Conservation (phyloP, 2,113 vertebrate species). For the Mesembrinibis cayennensis region DNA sequence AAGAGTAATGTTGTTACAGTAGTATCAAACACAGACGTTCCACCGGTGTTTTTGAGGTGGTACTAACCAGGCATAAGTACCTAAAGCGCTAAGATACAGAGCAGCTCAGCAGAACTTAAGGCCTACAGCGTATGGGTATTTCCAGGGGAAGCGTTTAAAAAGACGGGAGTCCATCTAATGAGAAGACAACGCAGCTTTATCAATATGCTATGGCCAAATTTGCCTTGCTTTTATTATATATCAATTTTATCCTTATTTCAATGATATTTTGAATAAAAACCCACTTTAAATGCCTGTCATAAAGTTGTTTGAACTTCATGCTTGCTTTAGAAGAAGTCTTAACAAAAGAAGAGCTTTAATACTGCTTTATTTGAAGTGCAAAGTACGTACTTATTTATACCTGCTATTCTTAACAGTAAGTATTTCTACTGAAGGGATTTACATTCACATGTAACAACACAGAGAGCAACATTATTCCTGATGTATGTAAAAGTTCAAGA, state of each 20-base stretch:
- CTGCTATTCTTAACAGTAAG: neutral
- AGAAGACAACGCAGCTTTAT: neutral
- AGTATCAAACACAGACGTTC: neutral
- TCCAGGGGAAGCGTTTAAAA: neutral
- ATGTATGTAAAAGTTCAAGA: neutral
- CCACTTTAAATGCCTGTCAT: neutral
- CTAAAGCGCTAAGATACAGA: neutral
- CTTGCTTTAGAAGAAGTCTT: neutral
- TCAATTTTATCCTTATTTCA: neutral
- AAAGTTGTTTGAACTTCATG: neutral
- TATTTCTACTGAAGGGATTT: neutral
- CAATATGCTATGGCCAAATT: neutral
- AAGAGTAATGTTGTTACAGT: neutral
- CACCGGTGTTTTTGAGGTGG: neutral
- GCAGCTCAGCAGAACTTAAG: neutral
- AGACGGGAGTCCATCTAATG: neutral
- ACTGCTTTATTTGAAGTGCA: slow-evolving; percentile 18
- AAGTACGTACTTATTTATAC: neutral
- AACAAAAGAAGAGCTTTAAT: neutral
- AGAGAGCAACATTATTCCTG: neutral
- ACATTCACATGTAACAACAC: neutral
- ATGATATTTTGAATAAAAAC: slow-evolving; percentile 20
- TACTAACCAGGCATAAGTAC: neutral
- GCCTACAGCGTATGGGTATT: neutral
- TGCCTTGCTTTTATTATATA: neutral